Evolutionary conservation across 1,140 invertebrate genomes (phyloP), one percentile per base, ranked within the genome.

Genomic region (Hirudo medicinalis): DNA sequence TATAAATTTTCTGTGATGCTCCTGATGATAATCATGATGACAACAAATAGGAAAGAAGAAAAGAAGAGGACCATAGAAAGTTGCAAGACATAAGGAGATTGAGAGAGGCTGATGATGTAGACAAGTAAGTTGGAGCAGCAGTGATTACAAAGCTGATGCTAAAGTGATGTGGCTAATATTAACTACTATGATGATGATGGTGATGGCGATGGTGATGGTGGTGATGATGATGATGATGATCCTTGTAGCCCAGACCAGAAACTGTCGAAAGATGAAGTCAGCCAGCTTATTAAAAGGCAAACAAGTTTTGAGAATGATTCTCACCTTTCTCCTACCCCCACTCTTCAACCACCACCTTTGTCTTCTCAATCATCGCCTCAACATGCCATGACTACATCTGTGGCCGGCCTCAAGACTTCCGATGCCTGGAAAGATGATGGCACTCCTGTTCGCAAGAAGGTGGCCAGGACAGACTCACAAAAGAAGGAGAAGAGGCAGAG

Each of bases 61-160:
- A 87, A 9, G 87, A 89, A 77, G 89, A 88, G 77, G 89, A 89
- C 78, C 78, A 77, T 78, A 80, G 88, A 75, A 84, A 83, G 79
- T 86, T 84, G 71, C 85, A 85, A 76, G 87, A 85, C 78, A 85
- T 87, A 60, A 74, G 82, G 70, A 74, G 85, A 75, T 78, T 85
- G 83, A 76, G 86, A 83, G 76, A 86, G 82, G 75, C 75, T 84
- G 70, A 87, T 84, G 76, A 67, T 78, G 78, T 74, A 40, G 73
- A 60, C 43, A 76, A 73, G 76, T 76, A 68, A 67, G 57, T 66
- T 5, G 4, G 3, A 19, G 19, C 22, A 19, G 13, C 55, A 27
- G 70, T 43, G 15, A 22, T 32, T 19, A 19, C 29, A 15, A 69
- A 25, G 20, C 20, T 63, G 19, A 25, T 63, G 9, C 1, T 15